These are phyloP conservation scores for Myioborus miniatus DNA, from an alignment of 2,797 vertebrate species.

Conservation along the genomic window DNA sequence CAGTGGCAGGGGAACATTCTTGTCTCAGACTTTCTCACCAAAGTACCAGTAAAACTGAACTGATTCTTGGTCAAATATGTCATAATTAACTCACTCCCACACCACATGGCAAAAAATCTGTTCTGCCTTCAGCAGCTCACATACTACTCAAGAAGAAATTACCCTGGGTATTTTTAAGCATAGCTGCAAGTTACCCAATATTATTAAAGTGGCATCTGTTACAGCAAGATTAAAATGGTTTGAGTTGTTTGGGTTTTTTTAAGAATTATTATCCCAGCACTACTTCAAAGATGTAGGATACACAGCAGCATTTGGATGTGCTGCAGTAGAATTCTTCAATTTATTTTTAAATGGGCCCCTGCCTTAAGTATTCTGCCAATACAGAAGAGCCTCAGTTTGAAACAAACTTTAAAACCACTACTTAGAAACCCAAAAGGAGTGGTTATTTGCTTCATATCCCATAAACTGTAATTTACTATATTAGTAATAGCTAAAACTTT, in stretches of 20 bases:
- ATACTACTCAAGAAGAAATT: background rate
- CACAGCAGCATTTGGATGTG: background rate
- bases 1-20: background rate
- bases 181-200: conserved; percentile 2
- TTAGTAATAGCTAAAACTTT: conserved; percentile 39
- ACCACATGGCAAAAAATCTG: background rate
- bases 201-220: conserved; percentile 1
- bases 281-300: background rate
- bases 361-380: background rate
- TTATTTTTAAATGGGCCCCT: conserved; percentile 19
- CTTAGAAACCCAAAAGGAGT: conserved; percentile 27
- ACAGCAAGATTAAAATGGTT: background rate
- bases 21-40: background rate
- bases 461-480: conserved; percentile 48
- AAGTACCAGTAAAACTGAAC: background rate
- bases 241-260: background rate
- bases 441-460: conserved; percentile 22
- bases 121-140: conserved; percentile 7
- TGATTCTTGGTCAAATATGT: conserved; percentile 39
- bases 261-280: background rate
- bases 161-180: background rate
- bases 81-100: conserved; percentile 16
- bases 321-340: background rate
- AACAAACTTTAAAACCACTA: conserved; percentile 40
- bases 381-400: conserved; percentile 30